Conservation (phyloP, 2,888 invertebrate species). For the Nebria salina region DNA sequence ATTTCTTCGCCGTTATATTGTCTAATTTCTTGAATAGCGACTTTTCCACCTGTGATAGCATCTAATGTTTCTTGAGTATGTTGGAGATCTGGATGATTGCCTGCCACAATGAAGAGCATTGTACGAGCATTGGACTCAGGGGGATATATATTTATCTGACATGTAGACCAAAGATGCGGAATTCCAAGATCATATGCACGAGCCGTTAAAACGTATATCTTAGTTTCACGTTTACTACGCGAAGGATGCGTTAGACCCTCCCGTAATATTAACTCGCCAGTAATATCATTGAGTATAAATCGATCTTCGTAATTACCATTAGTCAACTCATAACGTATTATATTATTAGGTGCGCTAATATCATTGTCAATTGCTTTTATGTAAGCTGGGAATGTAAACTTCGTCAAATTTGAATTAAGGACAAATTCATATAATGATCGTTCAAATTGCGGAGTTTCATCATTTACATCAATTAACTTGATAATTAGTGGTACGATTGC, state of each 20-base stretch:
- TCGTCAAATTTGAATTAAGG: conserved; percentile 75
- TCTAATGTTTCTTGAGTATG: conserved; percentile 80
- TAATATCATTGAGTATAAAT: conserved; percentile 78
- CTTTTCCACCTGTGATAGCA: conserved; percentile 81
- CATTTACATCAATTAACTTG: conserved; percentile 81
- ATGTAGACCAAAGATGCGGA: conserved; percentile 78
- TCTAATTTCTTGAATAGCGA: conserved; percentile 78
- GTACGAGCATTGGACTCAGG: conserved; percentile 79
- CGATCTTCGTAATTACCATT: conserved; percentile 80
- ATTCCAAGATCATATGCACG: conserved; percentile 87
- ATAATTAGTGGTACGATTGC: conserved; percentile 79
- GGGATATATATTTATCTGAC: conserved; percentile 80
- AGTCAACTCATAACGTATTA: conserved; percentile 84
- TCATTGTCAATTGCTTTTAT: conserved; percentile 87
- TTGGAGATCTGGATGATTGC: conserved; percentile 76
- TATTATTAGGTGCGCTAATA: conserved; percentile 85
- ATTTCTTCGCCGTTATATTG: conserved; percentile 71
- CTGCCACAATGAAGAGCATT: conserved; percentile 85
- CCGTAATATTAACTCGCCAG: conserved; percentile 76
- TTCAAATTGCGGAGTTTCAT: conserved; percentile 87
- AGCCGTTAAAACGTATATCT: conserved; percentile 57
- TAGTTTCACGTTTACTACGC: conserved; percentile 26
- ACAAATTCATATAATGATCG: conserved; percentile 83
- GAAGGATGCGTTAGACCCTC: conserved; percentile 60
- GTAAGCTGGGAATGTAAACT: conserved; percentile 81